Evolutionary conservation across 2,888 invertebrate species (phyloP).

Genomic region (Hanleya hanleyi): DNA sequence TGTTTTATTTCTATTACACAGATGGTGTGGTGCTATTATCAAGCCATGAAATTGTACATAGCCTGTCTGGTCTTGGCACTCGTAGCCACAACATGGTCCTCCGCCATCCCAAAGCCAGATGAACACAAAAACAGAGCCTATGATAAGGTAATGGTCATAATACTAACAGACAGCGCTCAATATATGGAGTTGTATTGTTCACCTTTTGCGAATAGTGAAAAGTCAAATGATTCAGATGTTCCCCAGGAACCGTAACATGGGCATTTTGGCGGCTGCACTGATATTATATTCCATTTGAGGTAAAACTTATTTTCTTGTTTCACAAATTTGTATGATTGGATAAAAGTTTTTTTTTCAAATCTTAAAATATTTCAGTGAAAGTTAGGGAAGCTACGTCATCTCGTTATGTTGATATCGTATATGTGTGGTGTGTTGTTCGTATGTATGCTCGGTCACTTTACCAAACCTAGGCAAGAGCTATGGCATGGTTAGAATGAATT

Average conservation of each 20-base stretch:
- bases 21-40: slow-evolving; percentile 17
- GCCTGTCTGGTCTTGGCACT: slow-evolving; percentile 48
- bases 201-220: no score
- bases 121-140: slow-evolving; percentile 64
- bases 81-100: slow-evolving; percentile 55
- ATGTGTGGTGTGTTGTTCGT: background rate
- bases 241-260: no score
- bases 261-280: no score
- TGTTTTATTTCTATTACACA: slow-evolving; percentile 1
- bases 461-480: background rate
- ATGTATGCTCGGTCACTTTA: background rate
- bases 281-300: no score
- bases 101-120: slow-evolving; percentile 83
- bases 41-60: slow-evolving; percentile 47
- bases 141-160: slow-evolving; percentile 70
- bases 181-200: no score
- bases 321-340: no score
- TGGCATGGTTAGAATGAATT: no score
- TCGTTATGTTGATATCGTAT: no score
- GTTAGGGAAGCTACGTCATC: background rate
- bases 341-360: no score
- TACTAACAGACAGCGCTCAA: no score
- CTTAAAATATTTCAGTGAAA: background rate
- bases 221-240: no score
- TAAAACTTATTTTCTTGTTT: no score